Conservation (phyloP, 53 echinoderm and acorn worm species). For the Actinopyga echinites region DNA sequence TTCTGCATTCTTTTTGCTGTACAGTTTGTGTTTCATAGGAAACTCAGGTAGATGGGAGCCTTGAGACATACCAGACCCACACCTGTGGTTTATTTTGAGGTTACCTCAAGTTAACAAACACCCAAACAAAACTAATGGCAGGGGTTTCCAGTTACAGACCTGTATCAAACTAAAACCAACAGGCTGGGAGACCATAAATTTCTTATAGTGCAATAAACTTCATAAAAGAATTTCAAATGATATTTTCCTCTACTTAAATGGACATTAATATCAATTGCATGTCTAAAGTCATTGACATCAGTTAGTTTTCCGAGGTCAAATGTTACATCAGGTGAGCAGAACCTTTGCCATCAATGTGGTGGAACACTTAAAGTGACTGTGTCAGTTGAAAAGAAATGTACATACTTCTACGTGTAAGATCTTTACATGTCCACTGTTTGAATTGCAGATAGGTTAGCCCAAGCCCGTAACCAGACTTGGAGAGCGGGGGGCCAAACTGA, state of each 20-base stretch:
- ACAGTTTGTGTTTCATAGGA: no score
- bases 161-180: slow-evolving; percentile 1
- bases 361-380: no score
- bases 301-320: slow-evolving; percentile 9
- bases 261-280: slow-evolving; percentile 26
- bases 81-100: slow-evolving; percentile 38
- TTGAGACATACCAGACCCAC: slow-evolving; percentile 32
- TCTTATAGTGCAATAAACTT: slow-evolving; percentile 29
- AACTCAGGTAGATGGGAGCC: slow-evolving; percentile 23
- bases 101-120: slow-evolving; percentile 25
- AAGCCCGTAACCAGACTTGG: no score
- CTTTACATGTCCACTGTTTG: no score
- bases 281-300: slow-evolving; percentile 23
- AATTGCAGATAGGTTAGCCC: no score
- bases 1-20: no score
- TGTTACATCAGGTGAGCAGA: slow-evolving; percentile 15
- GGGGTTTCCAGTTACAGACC: slow-evolving; percentile 13
- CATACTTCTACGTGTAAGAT: no score
- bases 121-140: slow-evolving; percentile 17
- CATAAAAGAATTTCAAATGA: slow-evolving; percentile 29
- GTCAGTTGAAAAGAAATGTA: no score
- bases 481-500: no score
- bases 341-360: not conserved
- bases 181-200: not conserved
- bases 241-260: slow-evolving; percentile 20